These are phyloP conservation scores for Pleuronectes platessa DNA, from an alignment of 2,113 vertebrate species.

Conservation along the genomic window DNA sequence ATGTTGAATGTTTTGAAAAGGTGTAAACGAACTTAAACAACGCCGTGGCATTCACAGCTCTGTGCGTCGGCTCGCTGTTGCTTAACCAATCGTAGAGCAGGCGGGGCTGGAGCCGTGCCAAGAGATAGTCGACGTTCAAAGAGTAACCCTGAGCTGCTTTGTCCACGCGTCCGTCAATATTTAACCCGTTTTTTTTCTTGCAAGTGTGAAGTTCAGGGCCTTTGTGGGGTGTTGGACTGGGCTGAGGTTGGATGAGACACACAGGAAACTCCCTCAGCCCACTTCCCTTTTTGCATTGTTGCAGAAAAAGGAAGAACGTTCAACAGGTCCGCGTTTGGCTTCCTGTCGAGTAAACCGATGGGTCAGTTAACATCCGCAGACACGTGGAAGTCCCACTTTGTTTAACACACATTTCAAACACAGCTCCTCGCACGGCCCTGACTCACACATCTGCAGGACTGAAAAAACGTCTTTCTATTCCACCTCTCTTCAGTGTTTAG, in stretches of 20 bases:
- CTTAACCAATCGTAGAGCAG: slow-evolving; percentile 67
- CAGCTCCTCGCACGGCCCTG: slow-evolving; percentile 8
- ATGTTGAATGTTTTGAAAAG: slow-evolving; percentile 15
- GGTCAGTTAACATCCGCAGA: slow-evolving; percentile 63
- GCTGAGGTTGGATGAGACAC: slow-evolving; percentile 35
- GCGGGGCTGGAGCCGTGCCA: slow-evolving; percentile 69
- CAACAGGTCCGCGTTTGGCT: slow-evolving; percentile 68
- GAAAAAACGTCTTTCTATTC: slow-evolving; percentile 10
- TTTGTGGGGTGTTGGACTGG: neutral
- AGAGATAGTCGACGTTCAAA: slow-evolving; percentile 64
- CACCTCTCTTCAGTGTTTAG: slow-evolving; percentile 22
- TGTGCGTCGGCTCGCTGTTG: neutral
- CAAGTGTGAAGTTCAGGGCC: slow-evolving; percentile 56
- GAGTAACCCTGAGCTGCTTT: slow-evolving; percentile 52
- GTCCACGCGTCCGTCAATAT: slow-evolving; percentile 65
- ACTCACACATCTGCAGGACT: slow-evolving; percentile 25
- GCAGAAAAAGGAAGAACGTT: slow-evolving; percentile 77
- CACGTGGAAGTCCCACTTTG: slow-evolving; percentile 59
- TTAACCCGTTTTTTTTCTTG: slow-evolving; percentile 66
- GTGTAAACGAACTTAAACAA: neutral
- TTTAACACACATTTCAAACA: slow-evolving; percentile 31
- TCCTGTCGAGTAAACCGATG: slow-evolving; percentile 63
- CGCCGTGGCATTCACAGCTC: neutral
- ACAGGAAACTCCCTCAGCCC: slow-evolving; percentile 68
- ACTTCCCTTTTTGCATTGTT: slow-evolving; percentile 79